Conservation (phyloP, 1,140 invertebrate species). For the Heliconius melpomene region DNA sequence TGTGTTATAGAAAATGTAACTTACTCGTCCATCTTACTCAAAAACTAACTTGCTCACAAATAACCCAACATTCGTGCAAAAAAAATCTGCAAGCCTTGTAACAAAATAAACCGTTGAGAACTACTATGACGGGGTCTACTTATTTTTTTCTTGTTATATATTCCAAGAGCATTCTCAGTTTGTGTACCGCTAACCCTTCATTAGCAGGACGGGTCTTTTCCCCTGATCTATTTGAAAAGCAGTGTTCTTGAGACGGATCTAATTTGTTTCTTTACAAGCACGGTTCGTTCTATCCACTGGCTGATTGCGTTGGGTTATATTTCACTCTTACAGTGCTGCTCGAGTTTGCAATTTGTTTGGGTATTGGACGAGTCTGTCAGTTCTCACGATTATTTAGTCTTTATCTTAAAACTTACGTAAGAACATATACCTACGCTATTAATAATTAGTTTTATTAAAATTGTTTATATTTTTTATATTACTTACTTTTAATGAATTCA, state of each 20-base stretch:
- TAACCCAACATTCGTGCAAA: background rate
- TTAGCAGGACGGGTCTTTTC: conserved; percentile 61
- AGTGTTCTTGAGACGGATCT: conserved; percentile 66
- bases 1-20: too few species aligned
- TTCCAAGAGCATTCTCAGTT: conserved; percentile 34
- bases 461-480: background rate
- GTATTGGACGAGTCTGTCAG: conserved; percentile 9
- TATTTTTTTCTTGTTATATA: conserved; percentile 25
- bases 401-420: conserved; percentile 23
- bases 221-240: conserved; percentile 57
- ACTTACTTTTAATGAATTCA: background rate
- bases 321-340: conserved; percentile 58
- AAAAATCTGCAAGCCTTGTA: background rate
- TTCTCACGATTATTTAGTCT: conserved; percentile 26
- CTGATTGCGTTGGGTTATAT: conserved; percentile 65
- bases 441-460: background rate
- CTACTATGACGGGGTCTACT: background rate
- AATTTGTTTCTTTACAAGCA: conserved; percentile 74
- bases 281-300: conserved; percentile 57
- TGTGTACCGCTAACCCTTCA: conserved; percentile 61
- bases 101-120: conserved; percentile 1
- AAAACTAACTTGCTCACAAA: background rate
- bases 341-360: conserved; percentile 38
- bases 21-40: too few species aligned
- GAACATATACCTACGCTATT: background rate